Evolutionary conservation across 1,140 invertebrate genomes (phyloP), one percentile per base, ranked within the genome.

Genomic region (Drosophila lacertosa): DNA sequence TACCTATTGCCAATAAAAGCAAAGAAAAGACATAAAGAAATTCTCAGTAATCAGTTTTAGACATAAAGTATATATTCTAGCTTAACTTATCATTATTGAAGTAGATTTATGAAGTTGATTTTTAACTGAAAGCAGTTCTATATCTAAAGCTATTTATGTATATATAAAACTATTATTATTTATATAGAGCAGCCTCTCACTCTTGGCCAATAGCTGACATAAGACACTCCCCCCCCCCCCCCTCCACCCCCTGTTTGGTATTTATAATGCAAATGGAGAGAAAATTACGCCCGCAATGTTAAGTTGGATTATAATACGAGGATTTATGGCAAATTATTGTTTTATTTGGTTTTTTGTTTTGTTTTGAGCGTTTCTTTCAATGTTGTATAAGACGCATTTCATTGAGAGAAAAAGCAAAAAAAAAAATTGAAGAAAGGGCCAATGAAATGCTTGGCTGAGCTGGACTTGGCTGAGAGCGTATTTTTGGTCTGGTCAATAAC

Each of bases 401-500:
- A 42, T 48, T 60, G 22, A 62, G 26, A 24, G 24, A 35, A 35
- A 48, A 26, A n/a, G 7, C 7, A 20, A 11, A 51, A 5, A 35
- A 13, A 37, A 6, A 33, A 33, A 13, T 18, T 13, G 33, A 86
- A 74, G 77, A 84, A 84, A 77, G 76, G 76, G 58, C 81, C 6
- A 84, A 68, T 66, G 80, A 76, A 84, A 80, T 84, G 80, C 62
- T 71, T 71, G 62, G 42, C 54, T 67, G 59, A 57, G 24, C 11
- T 10, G 24, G 15, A 11, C 6, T 18, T 13, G 15, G 37, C 42
- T 26, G 2, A 35, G 13, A 2, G 18, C 11, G n/a, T n/a, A 15
- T 16, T 32, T 18, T 26, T 13, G n/a, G 20, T 3, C 35, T 68
- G 57, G 57, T 62, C 59, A 80, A 80, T 80, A 80, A 66, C 63